Base-by-base conservation (phyloP, 2,888 invertebrate species). In the Mycalesis mineus region DNA sequence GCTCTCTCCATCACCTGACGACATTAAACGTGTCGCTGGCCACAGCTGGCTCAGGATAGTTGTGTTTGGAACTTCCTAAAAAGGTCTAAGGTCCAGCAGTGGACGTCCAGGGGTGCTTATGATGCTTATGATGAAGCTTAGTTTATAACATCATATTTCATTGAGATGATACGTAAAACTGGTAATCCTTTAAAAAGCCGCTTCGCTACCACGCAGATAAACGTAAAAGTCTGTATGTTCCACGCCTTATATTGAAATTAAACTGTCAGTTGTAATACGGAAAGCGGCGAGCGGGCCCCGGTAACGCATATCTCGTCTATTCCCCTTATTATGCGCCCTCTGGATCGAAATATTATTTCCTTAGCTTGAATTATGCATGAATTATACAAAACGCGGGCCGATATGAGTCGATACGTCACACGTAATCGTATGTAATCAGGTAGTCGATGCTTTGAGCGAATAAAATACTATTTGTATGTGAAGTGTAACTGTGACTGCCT, bases 191-290 rank as follows among this genome's bases (percentile, higher is more conserved):
- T 2, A 22, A 22, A 22, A 22, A 22, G 22, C 22, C 22, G 22
- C 22, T 5, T 5, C 22, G 22, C 22, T 22, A 22, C 22, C 22
- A 22, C 2, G 3, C 22, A 22, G 22, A 22, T 22, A 22, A 22
- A 22, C 5, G 22, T 22, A 5, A 22, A 22, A 22, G 22, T 22
- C 22, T 22, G 40, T 57, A 44, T 44, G 39, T 51, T 51, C 53
- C 22, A n/a, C 31, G 42, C 54, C 40, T 50, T 54, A 57, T 54
- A 51, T 60, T 60, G 57, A 60, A 57, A 60, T 60, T 60, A 60
- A 60, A 57, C 40, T 60, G 60, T 60, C 60, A 60, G 57, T 51
- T 60, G 41, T 54, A 60, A 54, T 60, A 54, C 55, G 52, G 47
- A 56, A 54, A 56, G 36, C 44, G 50, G 57, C 54, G 50, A 54